These are phyloP conservation scores for Cladopsammia gracilis DNA, from an alignment of 64 coral and sea anemone genomes.

Conservation along the genomic window DNA sequence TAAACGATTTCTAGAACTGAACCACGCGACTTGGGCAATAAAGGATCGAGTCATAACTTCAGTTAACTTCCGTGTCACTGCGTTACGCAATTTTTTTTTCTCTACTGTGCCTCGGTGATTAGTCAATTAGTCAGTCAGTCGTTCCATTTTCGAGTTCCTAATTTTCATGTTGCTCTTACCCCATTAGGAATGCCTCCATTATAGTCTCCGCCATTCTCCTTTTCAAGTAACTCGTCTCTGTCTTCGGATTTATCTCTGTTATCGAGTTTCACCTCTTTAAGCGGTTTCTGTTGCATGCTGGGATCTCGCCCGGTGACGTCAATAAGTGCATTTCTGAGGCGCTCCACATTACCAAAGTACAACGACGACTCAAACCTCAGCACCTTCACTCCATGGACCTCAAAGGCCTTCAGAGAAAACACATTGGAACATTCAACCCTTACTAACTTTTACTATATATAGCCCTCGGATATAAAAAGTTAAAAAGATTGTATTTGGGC, in stretches of 20 bases:
- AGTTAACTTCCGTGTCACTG: no score
- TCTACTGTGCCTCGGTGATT: no score
- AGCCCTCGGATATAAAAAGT: no score
- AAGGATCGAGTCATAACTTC: no score
- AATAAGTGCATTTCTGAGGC: slow-evolving; percentile 70
- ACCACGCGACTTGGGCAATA: no score
- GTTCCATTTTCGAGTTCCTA: no score
- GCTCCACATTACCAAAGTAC: slow-evolving; percentile 86
- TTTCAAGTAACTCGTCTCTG: neutral
- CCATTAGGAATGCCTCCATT: neutral
- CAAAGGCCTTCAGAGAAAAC: slow-evolving; percentile 54
- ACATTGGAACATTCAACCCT: neutral
- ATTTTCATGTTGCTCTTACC: neutral
- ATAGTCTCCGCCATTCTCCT: neutral
- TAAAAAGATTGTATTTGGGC: no score
- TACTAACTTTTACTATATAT: no score
- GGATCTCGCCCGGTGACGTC: slow-evolving; percentile 23
- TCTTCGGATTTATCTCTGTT: neutral
- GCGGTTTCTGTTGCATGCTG: neutral
- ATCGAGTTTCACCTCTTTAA: slow-evolving; percentile 7
- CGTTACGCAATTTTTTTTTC: no score
- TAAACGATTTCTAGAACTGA: no score
- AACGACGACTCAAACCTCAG: slow-evolving; percentile 88
- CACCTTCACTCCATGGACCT: slow-evolving; percentile 84
- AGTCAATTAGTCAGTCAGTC: no score